A percentile compares a stretch with the other conserved stretches of the same genome.
These are phyloP conservation scores for Bedellia somnulentella DNA, from an alignment of 2,888 invertebrate genomes.

Conservation along the genomic window DNA sequence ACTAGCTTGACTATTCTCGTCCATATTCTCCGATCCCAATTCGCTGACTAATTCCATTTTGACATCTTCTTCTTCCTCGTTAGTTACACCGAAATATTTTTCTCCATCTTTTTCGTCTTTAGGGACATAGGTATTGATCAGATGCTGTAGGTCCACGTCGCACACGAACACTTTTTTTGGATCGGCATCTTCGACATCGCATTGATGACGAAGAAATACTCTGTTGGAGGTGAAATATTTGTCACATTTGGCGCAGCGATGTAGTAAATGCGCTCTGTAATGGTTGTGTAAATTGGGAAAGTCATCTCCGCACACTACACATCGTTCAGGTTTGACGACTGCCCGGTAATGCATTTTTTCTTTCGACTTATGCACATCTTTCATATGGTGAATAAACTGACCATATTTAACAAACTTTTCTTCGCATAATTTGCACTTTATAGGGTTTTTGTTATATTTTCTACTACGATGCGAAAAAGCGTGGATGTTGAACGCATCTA, in stretches of 20 bases:
- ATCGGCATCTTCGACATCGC: slow-evolving; percentile 34
- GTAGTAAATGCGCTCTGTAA: slow-evolving; percentile 60
- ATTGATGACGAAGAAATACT: slow-evolving; percentile 31
- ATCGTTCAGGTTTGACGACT: slow-evolving; percentile 49
- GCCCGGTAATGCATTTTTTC: slow-evolving; percentile 47
- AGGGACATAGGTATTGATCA: slow-evolving; percentile 38
- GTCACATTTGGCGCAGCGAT: slow-evolving; percentile 49
- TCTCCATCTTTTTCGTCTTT: slow-evolving; percentile 41
- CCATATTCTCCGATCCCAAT: no score
- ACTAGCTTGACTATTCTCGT: background rate
- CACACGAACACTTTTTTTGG: slow-evolving; percentile 36
- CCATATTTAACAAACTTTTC: slow-evolving; percentile 49
- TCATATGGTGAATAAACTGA: slow-evolving; percentile 46
- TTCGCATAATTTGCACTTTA: slow-evolving; percentile 40
- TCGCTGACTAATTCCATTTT: no score
- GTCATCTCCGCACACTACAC: slow-evolving; percentile 60
- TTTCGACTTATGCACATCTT: slow-evolving; percentile 28
- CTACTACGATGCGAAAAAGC: slow-evolving; percentile 47
- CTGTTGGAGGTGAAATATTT: slow-evolving; percentile 45
- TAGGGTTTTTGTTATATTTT: slow-evolving; percentile 45
- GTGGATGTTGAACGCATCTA: slow-evolving; percentile 51
- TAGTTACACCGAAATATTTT: slow-evolving; percentile 37
- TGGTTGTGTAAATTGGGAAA: slow-evolving; percentile 66
- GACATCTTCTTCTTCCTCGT: slow-evolving; percentile 33
- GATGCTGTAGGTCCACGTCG: slow-evolving; percentile 25